Conservation (phyloP, 2,113 vertebrate genomes). For the Camelus dromedarius region DNA sequence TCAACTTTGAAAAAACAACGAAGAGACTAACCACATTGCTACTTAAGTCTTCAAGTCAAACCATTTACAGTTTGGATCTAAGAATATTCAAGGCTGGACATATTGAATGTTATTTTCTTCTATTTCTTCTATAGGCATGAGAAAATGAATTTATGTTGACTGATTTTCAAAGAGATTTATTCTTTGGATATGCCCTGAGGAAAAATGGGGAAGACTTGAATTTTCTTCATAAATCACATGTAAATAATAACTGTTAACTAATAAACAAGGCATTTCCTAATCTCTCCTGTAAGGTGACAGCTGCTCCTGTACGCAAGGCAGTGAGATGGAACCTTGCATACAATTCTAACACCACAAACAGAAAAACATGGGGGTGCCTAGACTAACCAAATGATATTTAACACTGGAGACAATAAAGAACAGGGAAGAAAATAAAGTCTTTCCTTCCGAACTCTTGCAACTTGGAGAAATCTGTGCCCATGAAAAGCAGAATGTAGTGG, state of each 20-base stretch:
- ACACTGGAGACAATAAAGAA: not conserved
- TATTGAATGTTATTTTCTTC: not conserved
- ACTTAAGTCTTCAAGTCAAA: not conserved
- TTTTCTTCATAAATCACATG: constrained; percentile 54
- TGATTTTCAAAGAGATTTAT: constrained; percentile 55
- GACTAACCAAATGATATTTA: constrained; percentile 62
- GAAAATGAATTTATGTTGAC: constrained; percentile 62
- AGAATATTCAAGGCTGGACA: not conserved
- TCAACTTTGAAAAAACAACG: constrained; percentile 5
- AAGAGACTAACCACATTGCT: not conserved
- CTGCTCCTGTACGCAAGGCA: constrained; percentile 69
- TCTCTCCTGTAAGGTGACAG: constrained; percentile 84
- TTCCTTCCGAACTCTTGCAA: constrained; percentile 48
- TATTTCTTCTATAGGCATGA: not conserved
- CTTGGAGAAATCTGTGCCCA: constrained; percentile 27
- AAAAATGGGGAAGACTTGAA: constrained; percentile 9
- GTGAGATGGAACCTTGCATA: constrained; percentile 17
- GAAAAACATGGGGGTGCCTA: not conserved
- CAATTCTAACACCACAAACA: constrained; percentile 50
- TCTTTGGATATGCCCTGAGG: not conserved
- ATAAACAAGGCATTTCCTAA: constrained; percentile 81
- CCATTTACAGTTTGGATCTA: not conserved
- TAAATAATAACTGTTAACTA: constrained; percentile 60
- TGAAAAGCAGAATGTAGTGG: not conserved
- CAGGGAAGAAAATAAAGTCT: constrained; percentile 57